A percentile compares a stretch with the other conserved stretches of the same genome.
Evolutionary conservation across 2,113 vertebrate species (phyloP).

Genomic region (Corynorhinus townsendii): DNA sequence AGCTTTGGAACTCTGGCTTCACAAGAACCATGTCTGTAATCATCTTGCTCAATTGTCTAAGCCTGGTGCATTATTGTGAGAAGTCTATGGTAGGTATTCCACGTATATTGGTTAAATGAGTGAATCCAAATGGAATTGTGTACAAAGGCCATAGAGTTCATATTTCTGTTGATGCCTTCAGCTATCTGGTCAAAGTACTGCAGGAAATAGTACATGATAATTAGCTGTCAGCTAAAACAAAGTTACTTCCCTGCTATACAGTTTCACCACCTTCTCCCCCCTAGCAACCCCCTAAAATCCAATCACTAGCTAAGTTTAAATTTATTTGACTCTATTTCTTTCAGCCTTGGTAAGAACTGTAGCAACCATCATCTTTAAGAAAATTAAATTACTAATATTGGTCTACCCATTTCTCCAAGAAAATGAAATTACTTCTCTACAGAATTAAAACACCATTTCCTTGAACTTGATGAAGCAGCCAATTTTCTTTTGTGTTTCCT

Average conservation of each 20-base stretch:
- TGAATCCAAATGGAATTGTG: background rate
- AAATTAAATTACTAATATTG: conserved; percentile 66
- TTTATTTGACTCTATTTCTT: conserved; percentile 1
- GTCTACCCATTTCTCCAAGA: conserved; percentile 60
- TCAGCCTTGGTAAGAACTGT: conserved; percentile 36
- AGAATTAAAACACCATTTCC: conserved; percentile 71
- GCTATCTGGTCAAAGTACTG: background rate
- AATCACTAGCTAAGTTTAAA: conserved; percentile 31
- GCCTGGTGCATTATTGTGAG: background rate
- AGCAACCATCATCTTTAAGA: conserved; percentile 49
- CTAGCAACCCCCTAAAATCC: background rate
- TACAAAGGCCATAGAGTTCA: background rate
- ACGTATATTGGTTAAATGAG: background rate
- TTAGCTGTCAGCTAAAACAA: background rate
- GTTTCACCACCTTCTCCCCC: background rate
- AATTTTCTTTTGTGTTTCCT: conserved; percentile 64
- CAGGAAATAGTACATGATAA: background rate
- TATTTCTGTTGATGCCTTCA: conserved; percentile 6
- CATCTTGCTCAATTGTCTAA: background rate
- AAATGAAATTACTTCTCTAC: conserved; percentile 72
- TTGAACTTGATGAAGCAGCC: conserved; percentile 61
- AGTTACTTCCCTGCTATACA: background rate
- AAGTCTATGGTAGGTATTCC: background rate
- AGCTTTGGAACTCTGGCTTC: background rate
- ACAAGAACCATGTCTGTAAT: background rate